phyloP scores from a whole-genome alignment of 2,113 vertebrate species.

The Sapayoa aenigma region DNA sequence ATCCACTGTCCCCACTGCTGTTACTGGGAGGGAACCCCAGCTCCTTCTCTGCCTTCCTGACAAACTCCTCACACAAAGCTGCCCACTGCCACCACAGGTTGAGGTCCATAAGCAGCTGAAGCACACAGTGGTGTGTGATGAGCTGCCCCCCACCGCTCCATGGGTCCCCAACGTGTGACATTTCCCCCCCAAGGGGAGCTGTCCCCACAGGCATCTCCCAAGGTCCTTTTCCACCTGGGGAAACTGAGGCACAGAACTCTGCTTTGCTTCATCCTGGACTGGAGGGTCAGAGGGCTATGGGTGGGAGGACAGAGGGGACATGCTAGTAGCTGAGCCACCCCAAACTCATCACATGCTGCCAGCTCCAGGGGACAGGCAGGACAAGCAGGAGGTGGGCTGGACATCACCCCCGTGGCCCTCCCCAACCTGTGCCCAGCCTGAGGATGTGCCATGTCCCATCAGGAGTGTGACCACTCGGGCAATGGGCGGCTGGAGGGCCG shows the following conservation, averaged over 20 bases:
- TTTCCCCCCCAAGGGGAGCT: neutral
- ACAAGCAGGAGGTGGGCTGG: neutral
- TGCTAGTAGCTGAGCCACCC: neutral
- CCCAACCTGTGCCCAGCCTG: neutral
- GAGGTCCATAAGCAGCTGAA: neutral
- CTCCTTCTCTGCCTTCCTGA: neutral
- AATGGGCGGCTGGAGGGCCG: conserved; percentile 84
- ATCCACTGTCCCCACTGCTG: rapidly evolving
- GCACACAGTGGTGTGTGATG: neutral
- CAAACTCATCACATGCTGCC: neutral
- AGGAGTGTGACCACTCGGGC: conserved; percentile 88
- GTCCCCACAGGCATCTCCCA: neutral
- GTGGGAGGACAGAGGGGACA: neutral
- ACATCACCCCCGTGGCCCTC: neutral
- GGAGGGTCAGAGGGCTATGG: neutral
- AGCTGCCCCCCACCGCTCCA: neutral
- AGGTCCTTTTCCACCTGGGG: neutral
- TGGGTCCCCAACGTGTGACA: neutral
- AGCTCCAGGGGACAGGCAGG: neutral
- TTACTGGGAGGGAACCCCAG: rapidly evolving
- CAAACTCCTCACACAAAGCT: neutral
- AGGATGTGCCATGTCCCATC: neutral
- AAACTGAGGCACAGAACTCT: neutral
- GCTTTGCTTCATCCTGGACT: neutral
- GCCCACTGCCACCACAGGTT: rapidly evolving